Percentiles rank a stretch among this genome's conserved stretches.
These are phyloP conservation scores for Notodonta dromedarius DNA, from an alignment of 2,888 invertebrate genomes.

Conservation along the genomic window DNA sequence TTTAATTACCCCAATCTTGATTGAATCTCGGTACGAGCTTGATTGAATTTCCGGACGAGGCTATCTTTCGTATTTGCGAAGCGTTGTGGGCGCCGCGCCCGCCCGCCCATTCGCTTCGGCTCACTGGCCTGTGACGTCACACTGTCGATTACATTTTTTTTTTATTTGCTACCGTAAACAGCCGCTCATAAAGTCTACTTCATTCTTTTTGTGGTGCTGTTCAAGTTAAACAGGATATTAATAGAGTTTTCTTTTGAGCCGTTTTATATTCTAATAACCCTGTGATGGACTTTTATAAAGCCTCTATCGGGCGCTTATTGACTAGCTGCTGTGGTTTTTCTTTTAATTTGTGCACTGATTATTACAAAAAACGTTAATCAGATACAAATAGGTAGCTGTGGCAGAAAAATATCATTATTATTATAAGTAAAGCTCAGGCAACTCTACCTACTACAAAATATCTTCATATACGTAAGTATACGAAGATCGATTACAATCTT, in stretches of 20 bases:
- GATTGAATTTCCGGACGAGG: constrained; percentile 80
- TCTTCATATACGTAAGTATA: too few relatives aligned
- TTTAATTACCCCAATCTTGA: constrained; percentile 82
- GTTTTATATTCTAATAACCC: constrained; percentile 22
- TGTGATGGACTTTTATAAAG: constrained; percentile 6
- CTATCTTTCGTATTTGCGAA: constrained; percentile 77
- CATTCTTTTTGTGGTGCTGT: constrained; percentile 56
- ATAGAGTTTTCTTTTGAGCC: constrained; percentile 34
- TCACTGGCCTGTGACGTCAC: constrained; percentile 79
- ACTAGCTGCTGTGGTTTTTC: not conserved
- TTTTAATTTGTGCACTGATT: not conserved
- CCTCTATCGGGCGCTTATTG: not conserved
- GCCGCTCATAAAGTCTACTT: constrained; percentile 71
- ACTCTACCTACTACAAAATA: too few relatives aligned
- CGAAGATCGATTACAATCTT: too few relatives aligned
- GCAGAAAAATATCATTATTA: too few relatives aligned
- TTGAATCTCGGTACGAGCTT: constrained; percentile 78
- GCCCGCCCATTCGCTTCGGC: constrained; percentile 61
- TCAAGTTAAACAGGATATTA: constrained; percentile 46
- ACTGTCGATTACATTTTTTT: constrained; percentile 70
- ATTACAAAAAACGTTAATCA: not conserved
- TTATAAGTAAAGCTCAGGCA: too few relatives aligned
- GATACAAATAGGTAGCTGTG: too few relatives aligned
- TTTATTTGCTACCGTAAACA: constrained; percentile 73
- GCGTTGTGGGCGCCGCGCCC: constrained; percentile 60